Percentiles rank a stretch among this genome's conserved stretches.
Evolutionary conservation across 2,888 invertebrate species (phyloP).

Genomic region (Prosapia bicincta): DNA sequence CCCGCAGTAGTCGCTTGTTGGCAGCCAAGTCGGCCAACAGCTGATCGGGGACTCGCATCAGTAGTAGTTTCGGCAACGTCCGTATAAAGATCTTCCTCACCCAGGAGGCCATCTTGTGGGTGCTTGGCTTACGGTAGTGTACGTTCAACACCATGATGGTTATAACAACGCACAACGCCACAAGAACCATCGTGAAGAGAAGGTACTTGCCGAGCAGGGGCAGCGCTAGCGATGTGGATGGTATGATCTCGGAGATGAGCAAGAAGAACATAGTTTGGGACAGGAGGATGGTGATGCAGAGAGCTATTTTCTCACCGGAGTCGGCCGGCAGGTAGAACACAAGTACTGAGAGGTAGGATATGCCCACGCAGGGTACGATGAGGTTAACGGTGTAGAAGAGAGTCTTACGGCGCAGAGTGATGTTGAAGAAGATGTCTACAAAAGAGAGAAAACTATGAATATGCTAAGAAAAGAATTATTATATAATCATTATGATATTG

Average conservation of each 20-base stretch:
- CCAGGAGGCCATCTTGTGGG: conserved; percentile 96
- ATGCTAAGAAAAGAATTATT: too few relatives aligned
- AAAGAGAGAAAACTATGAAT: too few relatives aligned
- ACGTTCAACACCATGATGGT: conserved; percentile 90
- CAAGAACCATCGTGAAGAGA: conserved; percentile 88
- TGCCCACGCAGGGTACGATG: conserved; percentile 94
- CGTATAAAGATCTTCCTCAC: conserved; percentile 79
- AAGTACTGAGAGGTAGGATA: conserved; percentile 91
- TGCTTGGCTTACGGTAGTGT: conserved; percentile 91
- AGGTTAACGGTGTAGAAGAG: conserved; percentile 96
- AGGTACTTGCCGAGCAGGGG: conserved; percentile 88
- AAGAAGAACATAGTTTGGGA: conserved; percentile 96
- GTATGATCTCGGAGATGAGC: conserved; percentile 92
- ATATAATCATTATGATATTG: too few relatives aligned
- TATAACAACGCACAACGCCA: conserved; percentile 85
- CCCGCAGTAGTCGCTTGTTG: conserved; percentile 57
- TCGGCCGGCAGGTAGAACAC: conserved; percentile 98
- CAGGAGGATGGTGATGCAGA: conserved; percentile 90
- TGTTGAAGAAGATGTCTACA: conserved; percentile 97
- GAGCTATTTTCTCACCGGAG: conserved; percentile 96
- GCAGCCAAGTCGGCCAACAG: conserved; percentile 76
- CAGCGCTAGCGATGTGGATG: conserved; percentile 85
- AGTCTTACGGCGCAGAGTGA: conserved; percentile 88
- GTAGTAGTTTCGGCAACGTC: conserved; percentile 74
- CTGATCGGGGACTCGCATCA: conserved; percentile 89